Base-by-base conservation (phyloP, 2,113 vertebrate species). In the Chunga burmeisteri region DNA sequence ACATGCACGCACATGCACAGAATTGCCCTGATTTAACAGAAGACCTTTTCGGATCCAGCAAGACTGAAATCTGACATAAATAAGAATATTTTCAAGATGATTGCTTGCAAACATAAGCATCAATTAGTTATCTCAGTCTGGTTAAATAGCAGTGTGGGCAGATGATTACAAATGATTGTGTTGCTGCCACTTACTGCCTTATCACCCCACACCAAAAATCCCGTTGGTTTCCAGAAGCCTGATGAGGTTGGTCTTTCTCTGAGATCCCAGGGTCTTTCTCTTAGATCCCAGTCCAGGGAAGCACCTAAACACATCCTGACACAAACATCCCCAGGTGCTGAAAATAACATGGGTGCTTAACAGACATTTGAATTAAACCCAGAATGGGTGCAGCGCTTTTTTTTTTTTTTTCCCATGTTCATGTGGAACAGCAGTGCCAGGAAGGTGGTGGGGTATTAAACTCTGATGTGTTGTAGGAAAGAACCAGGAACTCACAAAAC, bases 51-150 rank as follows among this genome's bases (percentile, higher is more conserved):
- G 38, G 82, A 86, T 83, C 40, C 71, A 83, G 47, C 22, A 77
- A 77, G 55, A 44, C 42, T 47, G 70, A 71, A 79, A 82, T 88
- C 47, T 26, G 63, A 63, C n/a, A 75, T 8, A 32, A 90, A 67
- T 46, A 55, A 83, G 46, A 88, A 47, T 67, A 92, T 93, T 86
- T 92, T 67, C 61, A 65, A 67, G 63, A 13, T 8, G 21, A 68
- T 68, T 88, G 92, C 89, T 93, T 86, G 75, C 75, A 93, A 93
- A 95, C 80, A 77, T 20, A 56, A 92, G 56, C 79, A 90, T 87
- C 68, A 82, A 95, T 94, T 92, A 94, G 38, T 90, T 90, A 30
- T 70, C 81, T 62, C 90, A 84, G 77, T 83, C 92, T 94, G 84
- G 55, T 66, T 86, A 56, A 83, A 46, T 40, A 83, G 50, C 59